Conservation (phyloP, 1,140 invertebrate species). For the Achatina immaculata region DNA sequence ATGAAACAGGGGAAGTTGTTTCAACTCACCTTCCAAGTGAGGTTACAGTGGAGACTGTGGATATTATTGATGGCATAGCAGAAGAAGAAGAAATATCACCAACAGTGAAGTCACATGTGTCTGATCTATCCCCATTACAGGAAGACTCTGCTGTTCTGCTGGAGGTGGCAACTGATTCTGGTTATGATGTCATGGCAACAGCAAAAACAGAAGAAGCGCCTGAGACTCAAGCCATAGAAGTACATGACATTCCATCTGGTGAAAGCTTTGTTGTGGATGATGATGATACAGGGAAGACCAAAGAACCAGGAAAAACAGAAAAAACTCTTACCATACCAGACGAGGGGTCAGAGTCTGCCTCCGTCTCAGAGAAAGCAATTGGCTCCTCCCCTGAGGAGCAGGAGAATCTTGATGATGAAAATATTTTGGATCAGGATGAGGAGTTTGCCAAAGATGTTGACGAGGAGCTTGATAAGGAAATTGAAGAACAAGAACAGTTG, state of each 20-base stretch:
- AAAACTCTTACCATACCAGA: neutral
- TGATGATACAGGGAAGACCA: neutral
- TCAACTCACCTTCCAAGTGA: too few species aligned
- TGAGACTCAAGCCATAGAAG: neutral
- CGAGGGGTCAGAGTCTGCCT: constrained; percentile 11
- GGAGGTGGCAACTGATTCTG: neutral
- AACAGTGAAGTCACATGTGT: constrained; percentile 14
- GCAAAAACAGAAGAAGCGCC: neutral
- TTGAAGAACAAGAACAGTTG: constrained; percentile 42
- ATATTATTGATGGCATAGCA: constrained; percentile 17
- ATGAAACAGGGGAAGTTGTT: neutral
- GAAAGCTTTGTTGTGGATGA: neutral
- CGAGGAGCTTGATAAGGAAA: constrained; percentile 40
- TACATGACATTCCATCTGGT: neutral
- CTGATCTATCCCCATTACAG: constrained; percentile 33
- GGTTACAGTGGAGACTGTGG: constrained; percentile 19
- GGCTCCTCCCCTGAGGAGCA: constrained; percentile 24
- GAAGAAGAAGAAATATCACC: constrained; percentile 25
- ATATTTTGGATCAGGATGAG: constrained; percentile 23
- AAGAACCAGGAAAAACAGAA: neutral
- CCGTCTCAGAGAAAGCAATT: constrained; percentile 25
- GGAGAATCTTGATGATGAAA: constrained; percentile 41
- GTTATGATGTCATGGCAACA: neutral
- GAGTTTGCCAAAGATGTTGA: constrained; percentile 18
- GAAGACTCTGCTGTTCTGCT: neutral